Conservation (phyloP, 92 coral and sea anemone genomes). For the Phenganax subtilis region DNA sequence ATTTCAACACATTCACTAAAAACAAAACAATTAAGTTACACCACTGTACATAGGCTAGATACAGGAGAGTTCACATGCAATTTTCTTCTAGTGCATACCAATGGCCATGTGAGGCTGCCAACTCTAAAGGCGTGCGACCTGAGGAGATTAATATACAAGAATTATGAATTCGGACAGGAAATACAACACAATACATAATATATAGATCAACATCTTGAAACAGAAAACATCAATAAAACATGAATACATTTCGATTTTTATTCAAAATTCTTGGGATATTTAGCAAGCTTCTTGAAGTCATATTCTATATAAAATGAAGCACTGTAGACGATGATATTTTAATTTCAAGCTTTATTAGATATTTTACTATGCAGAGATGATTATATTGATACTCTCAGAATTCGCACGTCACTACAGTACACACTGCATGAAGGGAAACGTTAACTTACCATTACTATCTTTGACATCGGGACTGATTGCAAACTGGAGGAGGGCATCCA, state of each 20-base stretch:
- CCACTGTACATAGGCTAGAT: neutral
- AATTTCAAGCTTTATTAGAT: too few relatives aligned
- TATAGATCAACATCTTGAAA: neutral
- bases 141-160: neutral
- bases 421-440: neutral
- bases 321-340: too few relatives aligned
- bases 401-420: neutral
- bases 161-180: too few relatives aligned
- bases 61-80: neutral
- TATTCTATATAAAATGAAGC: too few relatives aligned
- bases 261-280: too few relatives aligned
- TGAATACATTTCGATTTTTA: too few relatives aligned
- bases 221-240: too few relatives aligned
- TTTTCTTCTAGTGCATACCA: constrained; percentile 56
- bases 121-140: constrained; percentile 84
- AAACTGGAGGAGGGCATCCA: constrained; percentile 73
- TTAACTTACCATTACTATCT: constrained; percentile 71
- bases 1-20: constrained; percentile 88
- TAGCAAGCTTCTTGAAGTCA: too few relatives aligned
- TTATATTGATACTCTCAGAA: neutral
- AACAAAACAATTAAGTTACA: constrained; percentile 13
- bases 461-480: constrained; percentile 67
- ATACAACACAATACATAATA: neutral
- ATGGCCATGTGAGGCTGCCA: constrained; percentile 86
- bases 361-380: too few relatives aligned